phyloP scores from a whole-genome alignment of 2,888 invertebrate genomes.

The Tipula helvola region DNA sequence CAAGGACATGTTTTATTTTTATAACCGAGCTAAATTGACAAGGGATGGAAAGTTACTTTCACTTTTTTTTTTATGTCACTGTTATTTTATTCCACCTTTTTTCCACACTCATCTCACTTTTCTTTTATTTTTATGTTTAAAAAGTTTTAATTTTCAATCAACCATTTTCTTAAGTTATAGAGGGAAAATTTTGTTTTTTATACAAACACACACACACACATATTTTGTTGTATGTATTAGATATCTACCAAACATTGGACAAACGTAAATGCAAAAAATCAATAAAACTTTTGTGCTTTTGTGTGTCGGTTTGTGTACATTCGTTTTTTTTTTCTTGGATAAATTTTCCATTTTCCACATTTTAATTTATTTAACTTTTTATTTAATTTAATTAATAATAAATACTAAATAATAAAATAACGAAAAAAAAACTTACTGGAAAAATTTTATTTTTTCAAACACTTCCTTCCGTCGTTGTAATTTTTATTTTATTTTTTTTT shows the following conservation, averaged over 20 bases:
- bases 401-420: neutral
- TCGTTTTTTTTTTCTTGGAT: neutral
- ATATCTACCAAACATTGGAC: neutral
- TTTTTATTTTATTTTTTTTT: neutral
- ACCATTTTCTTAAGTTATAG: neutral
- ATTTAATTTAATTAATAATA: neutral
- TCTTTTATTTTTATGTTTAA: neutral
- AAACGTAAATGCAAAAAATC: neutral
- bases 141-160: neutral
- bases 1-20: neutral
- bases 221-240: neutral
- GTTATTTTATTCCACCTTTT: neutral
- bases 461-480: neutral
- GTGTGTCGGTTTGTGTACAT: neutral
- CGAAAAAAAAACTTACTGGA: neutral
- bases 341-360: neutral
- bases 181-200: neutral
- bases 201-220: neutral
- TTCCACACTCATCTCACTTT: neutral
- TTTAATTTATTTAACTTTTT: neutral
- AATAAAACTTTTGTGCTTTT: neutral
- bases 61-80: neutral
- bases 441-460: neutral
- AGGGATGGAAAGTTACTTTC: neutral
- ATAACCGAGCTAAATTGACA: neutral